Base-by-base conservation (phyloP, 2,797 vertebrate species). In the Pangasius mekongensis region DNA sequence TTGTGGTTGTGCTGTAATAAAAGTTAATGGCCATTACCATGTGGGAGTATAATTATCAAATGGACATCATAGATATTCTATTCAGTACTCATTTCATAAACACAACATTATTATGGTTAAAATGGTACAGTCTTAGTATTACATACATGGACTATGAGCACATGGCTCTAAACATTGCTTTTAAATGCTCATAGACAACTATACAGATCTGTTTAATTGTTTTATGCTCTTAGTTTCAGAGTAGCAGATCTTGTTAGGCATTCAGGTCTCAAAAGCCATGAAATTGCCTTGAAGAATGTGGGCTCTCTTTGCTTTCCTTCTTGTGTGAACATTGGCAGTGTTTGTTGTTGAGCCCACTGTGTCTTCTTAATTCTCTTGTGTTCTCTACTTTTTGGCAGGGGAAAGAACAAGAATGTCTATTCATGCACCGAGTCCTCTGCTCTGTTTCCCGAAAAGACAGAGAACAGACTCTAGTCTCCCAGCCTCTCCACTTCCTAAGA, bases 311-410 rank as follows among this genome's bases (percentile, higher is more conserved):
- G 69, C 87, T 88, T 60, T 69, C 67, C n/a, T 73, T 69, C 64
- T 71, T 52, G n/a, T 73, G 87, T 81, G 76, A 83, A 64, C 58
- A 56, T 81, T 85, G 76, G 83, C 39, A 39, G 33, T 60, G 62
- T 80, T 80, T 85, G 60, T 60, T 89, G 49, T 66, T 24, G 10
- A 56, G 43, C 20, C 11, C 83, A 24, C 71, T 83, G 69, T 66
- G 85, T 58, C n/a, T 88, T 60, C 58, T 89, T 83, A 86, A 67
- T 86, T 86, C 85, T 60, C 80, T 77, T 18, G 36, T 64, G 62
- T 39, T 52, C 49, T 43, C 14, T 3, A 5, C 0, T 89, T 71
- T 56, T 86, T 86, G 78, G 78, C 78, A 83, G 62, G 2, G 58
- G 73, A 83, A n/a, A 24, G 67, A 62, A 36, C 43, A 36, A 82